These are phyloP conservation scores for Maniola jurtina DNA, from an alignment of 1,140 invertebrate species.

Conservation along the genomic window DNA sequence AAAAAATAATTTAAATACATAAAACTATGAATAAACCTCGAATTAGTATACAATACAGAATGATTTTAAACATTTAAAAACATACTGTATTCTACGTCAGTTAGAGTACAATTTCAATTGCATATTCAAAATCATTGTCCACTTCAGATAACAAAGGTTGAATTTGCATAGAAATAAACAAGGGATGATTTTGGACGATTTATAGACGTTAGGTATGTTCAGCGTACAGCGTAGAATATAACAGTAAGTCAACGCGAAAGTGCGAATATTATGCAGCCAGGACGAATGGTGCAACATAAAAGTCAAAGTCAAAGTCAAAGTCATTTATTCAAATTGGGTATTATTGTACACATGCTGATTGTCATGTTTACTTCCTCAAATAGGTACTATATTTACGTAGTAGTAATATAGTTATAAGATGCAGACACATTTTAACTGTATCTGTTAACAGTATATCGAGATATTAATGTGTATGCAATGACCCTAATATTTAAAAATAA, in stretches of 20 bases:
- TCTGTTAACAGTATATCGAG: too few relatives aligned
- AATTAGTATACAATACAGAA: constrained; percentile 10
- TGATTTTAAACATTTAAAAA: constrained; percentile 3
- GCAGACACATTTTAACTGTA: too few relatives aligned
- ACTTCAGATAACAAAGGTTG: constrained; percentile 44
- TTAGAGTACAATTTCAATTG: constrained; percentile 26
- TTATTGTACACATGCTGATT: too few relatives aligned
- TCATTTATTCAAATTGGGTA: too few relatives aligned
- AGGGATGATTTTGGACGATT: constrained; percentile 44
- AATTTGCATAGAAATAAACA: constrained; percentile 50
- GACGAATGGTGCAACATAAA: too few relatives aligned
- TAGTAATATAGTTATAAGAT: too few relatives aligned
- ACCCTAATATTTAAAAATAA: too few relatives aligned
- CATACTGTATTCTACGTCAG: neutral
- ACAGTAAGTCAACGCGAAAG: neutral
- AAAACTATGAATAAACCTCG: constrained; percentile 28
- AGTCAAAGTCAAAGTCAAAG: too few relatives aligned
- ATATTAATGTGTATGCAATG: too few relatives aligned
- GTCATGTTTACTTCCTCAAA: too few relatives aligned
- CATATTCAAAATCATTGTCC: constrained; percentile 38
- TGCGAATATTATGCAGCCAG: neutral
- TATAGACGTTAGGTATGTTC: constrained; percentile 35
- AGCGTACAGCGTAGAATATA: constrained; percentile 19
- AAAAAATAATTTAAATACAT: constrained; percentile 9
- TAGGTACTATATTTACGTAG: too few relatives aligned